Conservation (phyloP, 2,888 invertebrate species). For the Pyrrhia umbra region DNA sequence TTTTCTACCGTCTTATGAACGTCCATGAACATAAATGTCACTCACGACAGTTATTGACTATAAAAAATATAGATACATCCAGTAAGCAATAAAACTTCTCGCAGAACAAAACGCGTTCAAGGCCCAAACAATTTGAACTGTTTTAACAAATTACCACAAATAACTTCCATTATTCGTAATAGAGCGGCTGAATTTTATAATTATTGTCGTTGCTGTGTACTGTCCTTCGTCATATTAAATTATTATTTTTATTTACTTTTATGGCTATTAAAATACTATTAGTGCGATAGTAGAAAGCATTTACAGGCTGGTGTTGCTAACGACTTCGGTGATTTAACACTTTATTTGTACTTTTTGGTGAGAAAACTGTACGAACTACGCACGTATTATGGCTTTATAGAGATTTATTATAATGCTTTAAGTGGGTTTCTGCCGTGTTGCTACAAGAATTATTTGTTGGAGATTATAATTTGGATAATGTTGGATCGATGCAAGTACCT, state of each 20-base stretch:
- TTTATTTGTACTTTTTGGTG: constrained; percentile 26
- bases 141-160: constrained; percentile 25
- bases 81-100: constrained; percentile 26
- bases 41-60: constrained; percentile 38
- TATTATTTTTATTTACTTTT: constrained; percentile 36
- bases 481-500: no score
- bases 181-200: constrained; percentile 8
- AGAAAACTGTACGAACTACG: constrained; percentile 10
- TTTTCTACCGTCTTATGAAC: background rate
- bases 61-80: constrained; percentile 36
- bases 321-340: constrained; percentile 41
- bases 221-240: constrained; percentile 13
- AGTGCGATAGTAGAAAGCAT: constrained; percentile 43
- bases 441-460: background rate
- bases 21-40: constrained; percentile 29
- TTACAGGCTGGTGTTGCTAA: constrained; percentile 39
- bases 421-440: background rate
- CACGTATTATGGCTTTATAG: constrained; percentile 3
- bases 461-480: background rate
- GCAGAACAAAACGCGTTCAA: constrained; percentile 21
- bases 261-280: constrained; percentile 56
- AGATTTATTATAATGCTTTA: constrained; percentile 22
- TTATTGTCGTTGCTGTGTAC: constrained; percentile 1
- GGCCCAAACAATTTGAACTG: constrained; percentile 32
- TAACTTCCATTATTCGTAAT: background rate